Percentiles rank a stretch among this genome's conserved stretches.
These are phyloP conservation scores for Xenopus laevis DNA, from an alignment of 2,113 vertebrate species.

Conservation along the genomic window DNA sequence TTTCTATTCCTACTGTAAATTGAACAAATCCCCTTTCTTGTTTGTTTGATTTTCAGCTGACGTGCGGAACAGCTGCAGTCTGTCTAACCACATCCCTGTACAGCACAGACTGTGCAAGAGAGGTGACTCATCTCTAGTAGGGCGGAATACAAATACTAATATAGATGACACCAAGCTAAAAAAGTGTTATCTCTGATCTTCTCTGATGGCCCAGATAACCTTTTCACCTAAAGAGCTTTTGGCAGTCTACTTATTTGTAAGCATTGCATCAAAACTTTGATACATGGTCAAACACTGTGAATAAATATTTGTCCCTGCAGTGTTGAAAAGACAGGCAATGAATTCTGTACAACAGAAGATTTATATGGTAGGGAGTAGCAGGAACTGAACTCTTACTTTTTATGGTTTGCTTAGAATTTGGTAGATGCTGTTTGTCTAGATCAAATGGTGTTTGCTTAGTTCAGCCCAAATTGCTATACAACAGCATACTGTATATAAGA, in stretches of 20 bases:
- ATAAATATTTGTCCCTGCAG: slow-evolving; percentile 2
- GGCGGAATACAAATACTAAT: slow-evolving; percentile 33
- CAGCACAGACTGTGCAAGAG: slow-evolving; percentile 24
- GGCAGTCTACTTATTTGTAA: not conserved
- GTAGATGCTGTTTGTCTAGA: too few relatives aligned
- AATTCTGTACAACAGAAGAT: not conserved
- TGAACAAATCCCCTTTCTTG: slow-evolving; percentile 44
- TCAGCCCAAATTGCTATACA: too few relatives aligned
- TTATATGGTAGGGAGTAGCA: not conserved
- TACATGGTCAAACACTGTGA: not conserved
- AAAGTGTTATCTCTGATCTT: slow-evolving; percentile 24
- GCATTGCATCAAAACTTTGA: slow-evolving; percentile 2
- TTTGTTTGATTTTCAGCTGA: slow-evolving; percentile 45
- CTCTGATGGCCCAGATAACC: slow-evolving; percentile 10
- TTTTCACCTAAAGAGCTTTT: slow-evolving; percentile 9
- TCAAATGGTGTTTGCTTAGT: too few relatives aligned
- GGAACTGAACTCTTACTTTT: not conserved
- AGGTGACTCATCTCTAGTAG: slow-evolving; percentile 19
- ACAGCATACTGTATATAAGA: too few relatives aligned
- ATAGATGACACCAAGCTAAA: slow-evolving; percentile 4
- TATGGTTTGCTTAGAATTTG: not conserved
- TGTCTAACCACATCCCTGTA: slow-evolving; percentile 25
- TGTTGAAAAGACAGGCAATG: not conserved
- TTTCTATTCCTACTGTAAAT: slow-evolving; percentile 44
- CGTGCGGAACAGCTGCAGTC: slow-evolving; percentile 35